These are phyloP conservation scores for Xestia xanthographa DNA, from an alignment of 2,888 invertebrate species.

Conservation along the genomic window DNA sequence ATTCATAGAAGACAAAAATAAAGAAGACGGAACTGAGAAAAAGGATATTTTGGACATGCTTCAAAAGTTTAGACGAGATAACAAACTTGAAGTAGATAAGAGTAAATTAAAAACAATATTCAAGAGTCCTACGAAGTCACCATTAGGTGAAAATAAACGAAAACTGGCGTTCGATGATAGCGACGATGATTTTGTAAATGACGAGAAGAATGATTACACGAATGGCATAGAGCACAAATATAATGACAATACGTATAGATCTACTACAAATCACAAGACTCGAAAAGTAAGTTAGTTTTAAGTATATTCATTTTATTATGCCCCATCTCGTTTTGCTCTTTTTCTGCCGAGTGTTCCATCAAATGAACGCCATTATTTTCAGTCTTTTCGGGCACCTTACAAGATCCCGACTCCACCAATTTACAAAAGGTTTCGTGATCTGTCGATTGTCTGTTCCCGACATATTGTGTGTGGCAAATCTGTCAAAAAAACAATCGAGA, in stretches of 20 bases:
- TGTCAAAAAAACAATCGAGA: neutral
- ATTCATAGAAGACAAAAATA: constrained; percentile 51
- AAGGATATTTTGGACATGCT: constrained; percentile 74
- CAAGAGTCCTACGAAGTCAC: constrained; percentile 61
- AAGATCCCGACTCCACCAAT: neutral
- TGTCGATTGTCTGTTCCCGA: neutral
- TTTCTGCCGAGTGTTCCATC: neutral
- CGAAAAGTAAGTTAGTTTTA: constrained; percentile 75
- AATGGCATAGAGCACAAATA: constrained; percentile 60
- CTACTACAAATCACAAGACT: constrained; percentile 77
- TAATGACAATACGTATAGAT: constrained; percentile 60
- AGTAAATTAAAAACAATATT: constrained; percentile 69
- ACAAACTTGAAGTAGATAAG: constrained; percentile 70
- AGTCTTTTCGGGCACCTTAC: neutral
- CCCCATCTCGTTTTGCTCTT: neutral
- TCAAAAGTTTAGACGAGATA: constrained; percentile 79
- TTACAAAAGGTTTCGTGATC: neutral
- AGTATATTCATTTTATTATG: neutral
- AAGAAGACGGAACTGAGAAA: constrained; percentile 57
- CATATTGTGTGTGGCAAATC: neutral
- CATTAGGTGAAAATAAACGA: constrained; percentile 66
- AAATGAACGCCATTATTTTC: neutral
- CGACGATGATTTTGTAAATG: constrained; percentile 85
- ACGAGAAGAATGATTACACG: constrained; percentile 63
- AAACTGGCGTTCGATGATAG: constrained; percentile 78